These are phyloP conservation scores for Scylla paramamosain DNA, from an alignment of 1,140 invertebrate genomes.

Conservation along the genomic window DNA sequence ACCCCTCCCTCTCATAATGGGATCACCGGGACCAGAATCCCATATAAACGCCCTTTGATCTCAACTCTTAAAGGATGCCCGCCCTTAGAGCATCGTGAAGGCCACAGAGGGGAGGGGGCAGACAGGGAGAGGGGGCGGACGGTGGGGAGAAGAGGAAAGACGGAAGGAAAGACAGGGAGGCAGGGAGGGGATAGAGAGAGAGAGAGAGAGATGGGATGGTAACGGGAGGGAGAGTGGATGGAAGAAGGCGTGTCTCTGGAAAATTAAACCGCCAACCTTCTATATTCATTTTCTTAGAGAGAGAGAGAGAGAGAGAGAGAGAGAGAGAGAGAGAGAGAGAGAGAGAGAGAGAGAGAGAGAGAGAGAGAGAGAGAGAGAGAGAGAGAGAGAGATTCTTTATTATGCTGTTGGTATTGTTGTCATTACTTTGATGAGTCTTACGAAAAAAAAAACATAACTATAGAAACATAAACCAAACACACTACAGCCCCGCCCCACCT, in stretches of 20 bases:
- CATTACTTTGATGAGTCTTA: not conserved
- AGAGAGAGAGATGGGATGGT: not conserved
- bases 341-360: conserved; percentile 18
- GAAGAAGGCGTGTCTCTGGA: not conserved
- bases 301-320: conserved; percentile 40
- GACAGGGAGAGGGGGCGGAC: conserved; percentile 21
- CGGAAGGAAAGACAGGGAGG: not conserved
- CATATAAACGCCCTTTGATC: conserved; percentile 14
- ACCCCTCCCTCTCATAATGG: conserved; percentile 30
- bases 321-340: conserved; percentile 42
- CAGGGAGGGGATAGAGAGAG: conserved; percentile 18
- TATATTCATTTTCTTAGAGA: not conserved
- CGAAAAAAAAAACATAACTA: not conserved
- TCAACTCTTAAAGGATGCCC: not conserved
- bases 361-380: conserved; percentile 44
- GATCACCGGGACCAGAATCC: not conserved
- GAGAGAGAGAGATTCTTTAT: conserved; percentile 24
- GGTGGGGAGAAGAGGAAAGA: not conserved
- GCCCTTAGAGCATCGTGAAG: not conserved
- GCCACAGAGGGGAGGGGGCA: not conserved
- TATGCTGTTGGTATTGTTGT: not conserved
- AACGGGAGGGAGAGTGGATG: conserved; percentile 25
- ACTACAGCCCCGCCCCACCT: no score
- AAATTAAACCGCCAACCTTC: not conserved
- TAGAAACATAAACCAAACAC: not conserved